A percentile compares a stretch with the other conserved stretches of the same genome.
Evolutionary conservation across 1,140 invertebrate genomes (phyloP).

Genomic region (Cryptotermes secundus): DNA sequence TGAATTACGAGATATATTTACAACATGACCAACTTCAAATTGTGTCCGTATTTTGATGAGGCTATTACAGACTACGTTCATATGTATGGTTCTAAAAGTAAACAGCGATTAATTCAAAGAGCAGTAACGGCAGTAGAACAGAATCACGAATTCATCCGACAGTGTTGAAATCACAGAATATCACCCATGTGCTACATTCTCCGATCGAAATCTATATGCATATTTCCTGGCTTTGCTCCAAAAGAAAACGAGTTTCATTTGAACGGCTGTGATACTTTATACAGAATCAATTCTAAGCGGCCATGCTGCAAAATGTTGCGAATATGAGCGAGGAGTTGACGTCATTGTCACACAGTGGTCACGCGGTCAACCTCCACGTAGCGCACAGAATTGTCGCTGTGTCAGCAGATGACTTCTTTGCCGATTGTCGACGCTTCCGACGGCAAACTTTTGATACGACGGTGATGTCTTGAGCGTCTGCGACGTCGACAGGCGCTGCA

Average conservation of each 20-base stretch:
- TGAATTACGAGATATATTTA: too few relatives aligned
- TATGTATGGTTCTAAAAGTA: neutral
- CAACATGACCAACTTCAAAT: neutral
- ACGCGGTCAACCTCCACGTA: conserved; percentile 86
- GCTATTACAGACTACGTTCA: neutral
- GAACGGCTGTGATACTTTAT: neutral
- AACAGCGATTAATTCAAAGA: neutral
- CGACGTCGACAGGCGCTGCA: conserved; percentile 44
- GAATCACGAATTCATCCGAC: neutral
- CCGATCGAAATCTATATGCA: neutral
- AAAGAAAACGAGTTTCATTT: neutral
- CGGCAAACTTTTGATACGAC: conserved; percentile 33
- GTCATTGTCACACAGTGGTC: conserved; percentile 74
- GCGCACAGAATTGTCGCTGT: conserved; percentile 87
- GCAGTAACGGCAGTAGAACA: neutral
- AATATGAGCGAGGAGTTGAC: neutral
- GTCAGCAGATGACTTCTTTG: conserved; percentile 90
- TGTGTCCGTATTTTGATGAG: neutral
- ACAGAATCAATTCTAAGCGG: neutral
- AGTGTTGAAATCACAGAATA: neutral
- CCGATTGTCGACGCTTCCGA: conserved; percentile 36
- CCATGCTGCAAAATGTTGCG: neutral
- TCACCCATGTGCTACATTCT: neutral
- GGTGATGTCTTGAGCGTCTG: conserved; percentile 47
- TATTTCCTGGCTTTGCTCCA: neutral